These are phyloP conservation scores for Hystrix cristata DNA, from an alignment of 2,113 vertebrate species.

Conservation along the genomic window DNA sequence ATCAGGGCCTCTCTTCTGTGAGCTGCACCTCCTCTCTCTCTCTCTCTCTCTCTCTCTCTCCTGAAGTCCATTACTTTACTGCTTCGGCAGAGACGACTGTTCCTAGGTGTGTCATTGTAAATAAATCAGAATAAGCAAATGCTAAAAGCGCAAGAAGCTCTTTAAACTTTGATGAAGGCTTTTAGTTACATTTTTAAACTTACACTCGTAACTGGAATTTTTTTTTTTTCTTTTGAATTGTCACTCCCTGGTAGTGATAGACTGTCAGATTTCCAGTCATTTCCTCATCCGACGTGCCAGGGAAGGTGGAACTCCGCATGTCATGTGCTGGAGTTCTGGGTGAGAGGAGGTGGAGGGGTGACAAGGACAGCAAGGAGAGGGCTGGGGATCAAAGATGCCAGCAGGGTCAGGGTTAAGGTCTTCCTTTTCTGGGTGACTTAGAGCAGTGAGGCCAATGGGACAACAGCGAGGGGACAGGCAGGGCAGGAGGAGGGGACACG, in stretches of 20 bases:
- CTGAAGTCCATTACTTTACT: conserved; percentile 89
- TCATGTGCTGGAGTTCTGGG: conserved; percentile 77
- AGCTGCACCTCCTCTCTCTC: conserved; percentile 87
- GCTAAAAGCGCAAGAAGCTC: conserved; percentile 92
- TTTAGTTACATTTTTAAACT: conserved; percentile 95
- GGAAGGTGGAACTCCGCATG: conserved; percentile 77
- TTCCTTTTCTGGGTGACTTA: not conserved
- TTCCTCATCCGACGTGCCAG: conserved; percentile 79
- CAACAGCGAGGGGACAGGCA: not conserved
- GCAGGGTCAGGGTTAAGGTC: not conserved
- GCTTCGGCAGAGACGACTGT: conserved; percentile 86
- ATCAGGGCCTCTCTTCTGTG: conserved; percentile 93
- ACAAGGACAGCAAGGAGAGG: not conserved
- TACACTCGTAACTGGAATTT: conserved; percentile 87
- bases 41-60: conserved; percentile 77
- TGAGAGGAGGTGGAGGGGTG: conserved; percentile 25
- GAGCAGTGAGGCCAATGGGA: rapidly evolving
- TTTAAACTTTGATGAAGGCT: conserved; percentile 95
- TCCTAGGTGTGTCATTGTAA: conserved; percentile 92
- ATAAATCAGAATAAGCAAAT: conserved; percentile 93
- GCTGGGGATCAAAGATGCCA: not conserved
- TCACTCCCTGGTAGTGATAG: conserved; percentile 88
- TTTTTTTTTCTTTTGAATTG: conserved; percentile 85
- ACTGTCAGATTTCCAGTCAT: conserved; percentile 84
- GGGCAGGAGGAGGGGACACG: not conserved